Evolutionary conservation across 2,113 vertebrate species (phyloP), one percentile per base, ranked within the genome.

Genomic region (Morone chrysops): DNA sequence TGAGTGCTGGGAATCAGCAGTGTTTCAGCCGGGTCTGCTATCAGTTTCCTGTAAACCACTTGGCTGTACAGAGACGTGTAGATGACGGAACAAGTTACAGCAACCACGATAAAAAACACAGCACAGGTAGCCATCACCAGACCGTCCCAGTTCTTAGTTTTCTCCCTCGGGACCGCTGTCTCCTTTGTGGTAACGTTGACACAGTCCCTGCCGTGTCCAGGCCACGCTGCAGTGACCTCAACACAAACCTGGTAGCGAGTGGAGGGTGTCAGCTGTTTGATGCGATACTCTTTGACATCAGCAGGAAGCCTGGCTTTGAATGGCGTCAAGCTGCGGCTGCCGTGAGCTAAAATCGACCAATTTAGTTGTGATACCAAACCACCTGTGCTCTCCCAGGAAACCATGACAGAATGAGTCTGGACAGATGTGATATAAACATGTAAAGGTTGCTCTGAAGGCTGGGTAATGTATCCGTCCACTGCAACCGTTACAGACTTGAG

Each of bases 171-270:
- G 13, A 69, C 47, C 4, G 92, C 94, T 48, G 92, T 71, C 87
- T 91, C 93, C 93, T 96, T 97, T 5, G 98, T 99, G 81, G 96
- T 98, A 82, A 98, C 94, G 0, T 96, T 96, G 80, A 98, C 78
- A 69, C 98, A 99, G 59, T 95, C 95, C 80, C 93, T 96, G 91
- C 95, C 95, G 65, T 88, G 93, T 73, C 94, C 95, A 94, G 84
- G 60, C 94, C 95, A 57, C 91, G 94, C 94, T 92, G 89, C 91
- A 78, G 90, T 43, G 72, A 97, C 92, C 74, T 97, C 95, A 13
- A 99, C 93, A 48, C 98, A 99, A 73, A 99, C 96, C 91, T 92
- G 96, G 80, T 99, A 99, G 81, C 95, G 92, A 0, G 97, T 98
- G 47, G 95, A 95, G 1, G 97, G 96, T 80, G 91, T 94, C 69